phyloP scores from a whole-genome alignment of 2,888 invertebrate species.

The Andrena fulva region DNA sequence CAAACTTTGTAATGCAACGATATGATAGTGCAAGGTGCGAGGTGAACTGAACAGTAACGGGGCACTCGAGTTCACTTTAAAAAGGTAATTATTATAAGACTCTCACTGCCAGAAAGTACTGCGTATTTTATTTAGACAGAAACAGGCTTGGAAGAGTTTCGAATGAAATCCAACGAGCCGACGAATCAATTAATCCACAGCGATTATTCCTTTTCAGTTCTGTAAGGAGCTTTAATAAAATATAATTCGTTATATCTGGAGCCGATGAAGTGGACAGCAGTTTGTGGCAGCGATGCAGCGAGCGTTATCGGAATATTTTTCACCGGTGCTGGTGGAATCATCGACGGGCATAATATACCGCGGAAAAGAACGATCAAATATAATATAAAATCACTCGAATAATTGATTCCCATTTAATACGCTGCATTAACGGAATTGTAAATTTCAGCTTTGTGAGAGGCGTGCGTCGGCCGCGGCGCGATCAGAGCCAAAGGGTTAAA shows the following conservation, averaged over 20 bases:
- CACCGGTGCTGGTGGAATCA: constrained; percentile 9
- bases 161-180: neutral
- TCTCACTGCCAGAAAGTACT: too few relatives aligned
- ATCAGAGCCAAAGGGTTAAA: constrained; percentile 64
- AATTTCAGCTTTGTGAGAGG: constrained; percentile 64
- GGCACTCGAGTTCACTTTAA: neutral
- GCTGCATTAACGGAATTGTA: constrained; percentile 68
- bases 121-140: too few relatives aligned
- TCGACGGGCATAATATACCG: constrained; percentile 24
- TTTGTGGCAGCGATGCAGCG: neutral
- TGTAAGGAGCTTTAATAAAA: constrained; percentile 15
- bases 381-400: constrained; percentile 59
- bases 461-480: constrained; percentile 15
- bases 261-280: neutral
- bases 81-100: constrained; percentile 9
- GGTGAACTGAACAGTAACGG: neutral
- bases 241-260: neutral
- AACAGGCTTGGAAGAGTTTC: too few relatives aligned
- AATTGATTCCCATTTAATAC: constrained; percentile 67
- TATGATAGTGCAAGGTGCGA: neutral
- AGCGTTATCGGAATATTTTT: constrained; percentile 29
- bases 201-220: neutral
- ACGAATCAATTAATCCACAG: neutral
- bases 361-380: constrained; percentile 55
- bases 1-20: constrained; percentile 7